Base-by-base conservation (phyloP, 64 coral and sea anemone species). In the Exaiptasia diaphana region DNA sequence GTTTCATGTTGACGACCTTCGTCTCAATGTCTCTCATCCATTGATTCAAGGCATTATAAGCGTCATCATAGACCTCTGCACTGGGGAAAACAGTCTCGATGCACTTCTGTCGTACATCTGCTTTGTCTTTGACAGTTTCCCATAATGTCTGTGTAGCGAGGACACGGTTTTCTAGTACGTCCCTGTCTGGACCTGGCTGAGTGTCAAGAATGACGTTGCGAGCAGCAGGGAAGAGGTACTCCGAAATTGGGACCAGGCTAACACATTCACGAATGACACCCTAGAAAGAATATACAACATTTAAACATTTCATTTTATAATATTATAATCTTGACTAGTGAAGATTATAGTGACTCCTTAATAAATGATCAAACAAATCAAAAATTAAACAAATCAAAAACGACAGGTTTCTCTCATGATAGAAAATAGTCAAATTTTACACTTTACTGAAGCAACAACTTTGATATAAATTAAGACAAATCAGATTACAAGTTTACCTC, bases 21-120 rank as follows among this genome's bases (percentile, higher is more conserved):
- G 80, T 70, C 57, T 95, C 91, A 0, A 84, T 50, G 21, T 90
- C 91, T 46, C 71, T 79, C 32, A 95, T 71, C 91, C 91, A 95
- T 3, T 79, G 71, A 41, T 58, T 85, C 34, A 95, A 79, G 1
- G 40, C 86, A 17, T 78, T 88, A n/a, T 68, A 95, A 0, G 86
- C 91, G n/a, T 95, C 91, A 38, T 95, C 91, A 36, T 95, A 95
- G 31, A 83, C 87, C 41, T 95, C 86, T 14, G 91, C 91, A 45
- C 74, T 77, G 17, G 91, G 91, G 64, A 95, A 95, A 61, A 95
- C 91, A 17, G 57, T 77, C 80, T 90, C 91, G 30, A 95, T 95
- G 21, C 89, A 50, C 0, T 90, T 56, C 52, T 95, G 80, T 50
- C 91, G 64, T 35, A 80, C 81, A 20, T 88, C 81, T 41, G 79